phyloP scores from a whole-genome alignment of 1,140 invertebrate genomes.

The Neotoxoptera formosana region DNA sequence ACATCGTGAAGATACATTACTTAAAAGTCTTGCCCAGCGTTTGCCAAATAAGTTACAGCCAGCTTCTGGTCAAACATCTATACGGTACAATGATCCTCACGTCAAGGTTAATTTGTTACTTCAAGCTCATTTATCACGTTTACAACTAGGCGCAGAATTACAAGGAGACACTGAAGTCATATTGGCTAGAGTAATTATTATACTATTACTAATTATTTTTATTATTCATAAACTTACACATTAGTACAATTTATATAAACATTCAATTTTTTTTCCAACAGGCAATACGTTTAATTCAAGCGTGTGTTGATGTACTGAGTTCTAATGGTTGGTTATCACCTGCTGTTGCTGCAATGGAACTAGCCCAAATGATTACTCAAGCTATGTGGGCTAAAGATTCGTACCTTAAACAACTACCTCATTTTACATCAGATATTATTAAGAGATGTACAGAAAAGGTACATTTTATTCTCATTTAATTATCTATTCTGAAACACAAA shows the following conservation, averaged over 20 bases:
- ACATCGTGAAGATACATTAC: slow-evolving; percentile 91
- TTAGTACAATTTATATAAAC: not conserved
- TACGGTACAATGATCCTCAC: slow-evolving; percentile 94
- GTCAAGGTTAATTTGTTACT: slow-evolving; percentile 96
- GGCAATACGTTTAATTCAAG: slow-evolving; percentile 91
- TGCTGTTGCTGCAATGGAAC: slow-evolving; percentile 98
- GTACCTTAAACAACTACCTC: slow-evolving; percentile 95
- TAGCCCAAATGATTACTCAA: slow-evolving; percentile 99
- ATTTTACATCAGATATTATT: slow-evolving; percentile 90
- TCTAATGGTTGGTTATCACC: slow-evolving; percentile 98
- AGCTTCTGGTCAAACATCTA: slow-evolving; percentile 68
- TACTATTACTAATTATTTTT: not conserved
- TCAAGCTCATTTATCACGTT: slow-evolving; percentile 93
- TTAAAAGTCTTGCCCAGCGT: slow-evolving; percentile 80
- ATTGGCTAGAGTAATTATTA: slow-evolving; percentile 72
- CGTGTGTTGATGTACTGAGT: slow-evolving; percentile 97
- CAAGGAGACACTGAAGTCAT: slow-evolving; percentile 96
- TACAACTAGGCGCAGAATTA: slow-evolving; percentile 93
- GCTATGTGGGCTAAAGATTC: slow-evolving; percentile 99
- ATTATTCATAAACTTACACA: not conserved
- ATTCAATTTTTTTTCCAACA: slow-evolving; percentile 56
- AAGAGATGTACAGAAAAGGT: slow-evolving; percentile 90
- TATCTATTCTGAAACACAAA: not conserved
- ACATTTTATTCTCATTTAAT: slow-evolving; percentile 51
- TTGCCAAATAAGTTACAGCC: slow-evolving; percentile 79